Conservation (phyloP, 2,888 invertebrate genomes). For the Arenicola marina region DNA sequence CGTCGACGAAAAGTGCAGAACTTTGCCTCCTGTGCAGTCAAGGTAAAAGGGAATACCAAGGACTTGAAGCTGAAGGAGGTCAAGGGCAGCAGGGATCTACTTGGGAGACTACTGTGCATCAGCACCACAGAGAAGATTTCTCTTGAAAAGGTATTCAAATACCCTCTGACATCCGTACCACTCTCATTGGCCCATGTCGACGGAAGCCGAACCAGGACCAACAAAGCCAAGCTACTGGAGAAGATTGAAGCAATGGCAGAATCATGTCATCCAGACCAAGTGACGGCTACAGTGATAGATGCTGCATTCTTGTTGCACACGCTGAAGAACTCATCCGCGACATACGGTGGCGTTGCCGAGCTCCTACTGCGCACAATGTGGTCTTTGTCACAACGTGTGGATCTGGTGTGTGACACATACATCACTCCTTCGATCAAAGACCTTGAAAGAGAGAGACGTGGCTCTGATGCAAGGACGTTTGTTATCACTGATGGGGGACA, state of each 20-base stretch:
- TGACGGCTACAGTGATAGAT: slow-evolving; percentile 1
- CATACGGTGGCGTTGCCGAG: background rate
- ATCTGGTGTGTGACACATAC: slow-evolving; percentile 16
- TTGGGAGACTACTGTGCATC: slow-evolving; percentile 11
- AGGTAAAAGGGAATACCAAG: background rate
- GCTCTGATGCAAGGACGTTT: background rate
- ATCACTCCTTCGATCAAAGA: slow-evolving; percentile 10
- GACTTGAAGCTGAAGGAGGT: slow-evolving; percentile 1
- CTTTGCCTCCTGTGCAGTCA: slow-evolving; percentile 11
- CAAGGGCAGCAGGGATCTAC: slow-evolving; percentile 15
- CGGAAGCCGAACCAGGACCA: slow-evolving; percentile 14
- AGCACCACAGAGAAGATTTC: slow-evolving; percentile 8
- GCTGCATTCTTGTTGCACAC: background rate
- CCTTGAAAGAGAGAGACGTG: slow-evolving; percentile 8
- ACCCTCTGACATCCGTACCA: slow-evolving; percentile 19
- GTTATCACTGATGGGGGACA: background rate
- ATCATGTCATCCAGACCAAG: background rate
- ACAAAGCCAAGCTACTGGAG: background rate
- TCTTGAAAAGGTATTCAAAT: slow-evolving; percentile 11
- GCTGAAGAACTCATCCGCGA: background rate
- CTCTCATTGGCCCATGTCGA: too few species aligned
- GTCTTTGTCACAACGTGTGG: background rate
- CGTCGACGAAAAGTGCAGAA: slow-evolving; percentile 19
- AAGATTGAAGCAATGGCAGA: background rate
- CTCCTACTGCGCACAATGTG: background rate